Evolutionary conservation across 2,797 vertebrate species (phyloP).

Genomic region (Poecilia velifera): DNA sequence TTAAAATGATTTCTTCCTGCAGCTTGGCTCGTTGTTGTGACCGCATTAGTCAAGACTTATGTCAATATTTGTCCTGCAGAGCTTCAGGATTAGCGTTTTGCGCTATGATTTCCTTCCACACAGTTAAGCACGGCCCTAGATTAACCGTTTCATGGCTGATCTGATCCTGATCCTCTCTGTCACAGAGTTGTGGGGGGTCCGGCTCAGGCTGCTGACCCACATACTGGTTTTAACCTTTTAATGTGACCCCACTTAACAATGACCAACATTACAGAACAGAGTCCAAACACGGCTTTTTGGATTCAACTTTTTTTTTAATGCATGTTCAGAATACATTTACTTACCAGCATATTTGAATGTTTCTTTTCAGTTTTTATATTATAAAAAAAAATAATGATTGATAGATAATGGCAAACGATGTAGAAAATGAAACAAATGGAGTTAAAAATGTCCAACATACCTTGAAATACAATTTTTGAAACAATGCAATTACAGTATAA

Average conservation of each 20-base stretch:
- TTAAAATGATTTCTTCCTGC: background rate
- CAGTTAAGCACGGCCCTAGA: slow-evolving; percentile 70
- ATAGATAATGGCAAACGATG: background rate
- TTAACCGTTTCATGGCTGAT: slow-evolving; percentile 75
- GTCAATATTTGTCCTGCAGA: slow-evolving; percentile 74
- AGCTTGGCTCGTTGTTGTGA: slow-evolving; percentile 51
- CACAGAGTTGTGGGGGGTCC: slow-evolving; percentile 27
- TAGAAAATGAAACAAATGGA: background rate
- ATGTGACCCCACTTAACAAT: slow-evolving; percentile 53
- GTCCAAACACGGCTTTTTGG: background rate
- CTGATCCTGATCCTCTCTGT: slow-evolving; percentile 64
- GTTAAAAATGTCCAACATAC: background rate
- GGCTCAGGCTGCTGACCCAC: slow-evolving; percentile 59
- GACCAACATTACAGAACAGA: slow-evolving; percentile 19
- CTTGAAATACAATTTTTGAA: background rate
- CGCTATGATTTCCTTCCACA: slow-evolving; percentile 68
- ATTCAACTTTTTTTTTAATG: slow-evolving; percentile 18
- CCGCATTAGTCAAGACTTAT: slow-evolving; percentile 60
- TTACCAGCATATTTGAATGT: background rate
- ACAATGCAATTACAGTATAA: background rate
- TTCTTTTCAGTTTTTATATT: background rate
- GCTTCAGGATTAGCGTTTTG: slow-evolving; percentile 65
- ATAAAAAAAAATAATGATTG: background rate
- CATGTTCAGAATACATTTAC: slow-evolving; percentile 6
- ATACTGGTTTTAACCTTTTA: slow-evolving; percentile 62